These are phyloP conservation scores for Chaenogobius annularis DNA, from an alignment of 2,113 vertebrate genomes.

Conservation along the genomic window DNA sequence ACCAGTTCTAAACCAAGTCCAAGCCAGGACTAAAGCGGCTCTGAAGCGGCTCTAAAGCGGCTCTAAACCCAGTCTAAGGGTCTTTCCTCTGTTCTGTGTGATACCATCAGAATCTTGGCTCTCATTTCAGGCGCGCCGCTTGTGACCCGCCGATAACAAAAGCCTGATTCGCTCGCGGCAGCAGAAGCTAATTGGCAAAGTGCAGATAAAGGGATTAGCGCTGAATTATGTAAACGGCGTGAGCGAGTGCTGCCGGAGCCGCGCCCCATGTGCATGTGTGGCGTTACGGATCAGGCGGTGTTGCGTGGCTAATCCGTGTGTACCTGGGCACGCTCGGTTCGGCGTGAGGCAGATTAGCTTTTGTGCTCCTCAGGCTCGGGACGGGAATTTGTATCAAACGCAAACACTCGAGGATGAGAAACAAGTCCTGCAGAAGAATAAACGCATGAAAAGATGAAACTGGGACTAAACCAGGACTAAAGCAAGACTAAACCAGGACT, in stretches of 20 bases:
- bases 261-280: background rate
- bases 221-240: conserved; percentile 12
- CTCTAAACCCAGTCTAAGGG: no score
- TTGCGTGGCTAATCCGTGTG: conserved; percentile 26
- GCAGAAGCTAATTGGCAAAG: conserved; percentile 38
- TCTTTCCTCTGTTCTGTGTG: background rate
- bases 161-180: conserved; percentile 22
- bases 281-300: background rate
- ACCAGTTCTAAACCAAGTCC: no score
- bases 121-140: conserved; percentile 30
- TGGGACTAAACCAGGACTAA: background rate
- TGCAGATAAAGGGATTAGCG: conserved; percentile 39
- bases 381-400: background rate
- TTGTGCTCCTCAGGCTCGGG: conserved; percentile 3
- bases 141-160: conserved; percentile 33
- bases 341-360: background rate
- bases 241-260: background rate
- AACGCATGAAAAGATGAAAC: no score
- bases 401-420: background rate
- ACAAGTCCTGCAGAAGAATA: background rate
- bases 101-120: conserved; percentile 3
- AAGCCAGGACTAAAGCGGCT: no score
- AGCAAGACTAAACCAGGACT: background rate
- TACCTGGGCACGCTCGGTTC: conserved; percentile 2
- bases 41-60: no score